phyloP scores from a whole-genome alignment of 1,140 invertebrate genomes.

The Heliothis virescens region DNA sequence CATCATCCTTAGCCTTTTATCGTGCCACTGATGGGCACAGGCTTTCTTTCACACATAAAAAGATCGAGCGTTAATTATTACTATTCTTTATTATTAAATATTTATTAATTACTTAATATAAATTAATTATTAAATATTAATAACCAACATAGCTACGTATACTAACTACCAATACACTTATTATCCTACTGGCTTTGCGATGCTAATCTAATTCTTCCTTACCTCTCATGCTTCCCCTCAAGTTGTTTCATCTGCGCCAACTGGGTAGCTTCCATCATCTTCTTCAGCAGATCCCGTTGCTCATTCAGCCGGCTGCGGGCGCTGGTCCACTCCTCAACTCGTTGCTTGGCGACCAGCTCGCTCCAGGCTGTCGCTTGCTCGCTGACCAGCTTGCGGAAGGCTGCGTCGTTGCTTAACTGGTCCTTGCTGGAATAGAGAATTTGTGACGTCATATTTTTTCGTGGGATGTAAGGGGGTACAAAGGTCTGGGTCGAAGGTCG shows the following conservation, averaged over 20 bases:
- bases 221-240: conserved; percentile 95
- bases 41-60: no score
- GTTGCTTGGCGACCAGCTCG: conserved; percentile 94
- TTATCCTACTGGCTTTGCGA: no score
- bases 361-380: conserved; percentile 98
- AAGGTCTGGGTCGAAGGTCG: no score
- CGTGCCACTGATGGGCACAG: no score
- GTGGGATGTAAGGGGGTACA: no score
- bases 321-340: conserved; percentile 96
- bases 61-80: no score
- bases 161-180: no score
- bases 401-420: conserved; percentile 92
- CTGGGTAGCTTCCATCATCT: conserved; percentile 95
- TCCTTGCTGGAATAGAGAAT: conserved; percentile 88
- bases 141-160: no score
- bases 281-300: conserved; percentile 94
- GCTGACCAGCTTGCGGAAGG: conserved; percentile 92
- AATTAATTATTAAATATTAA: no score
- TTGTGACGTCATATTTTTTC: not conserved
- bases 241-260: conserved; percentile 95
- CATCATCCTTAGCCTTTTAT: no score
- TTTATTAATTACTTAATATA: no score
- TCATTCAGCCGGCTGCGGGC: conserved; percentile 94
- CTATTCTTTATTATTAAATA: no score
- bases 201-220: not conserved